Evolutionary conservation across 2,888 invertebrate genomes (phyloP).

Genomic region (Aquatica leii): DNA sequence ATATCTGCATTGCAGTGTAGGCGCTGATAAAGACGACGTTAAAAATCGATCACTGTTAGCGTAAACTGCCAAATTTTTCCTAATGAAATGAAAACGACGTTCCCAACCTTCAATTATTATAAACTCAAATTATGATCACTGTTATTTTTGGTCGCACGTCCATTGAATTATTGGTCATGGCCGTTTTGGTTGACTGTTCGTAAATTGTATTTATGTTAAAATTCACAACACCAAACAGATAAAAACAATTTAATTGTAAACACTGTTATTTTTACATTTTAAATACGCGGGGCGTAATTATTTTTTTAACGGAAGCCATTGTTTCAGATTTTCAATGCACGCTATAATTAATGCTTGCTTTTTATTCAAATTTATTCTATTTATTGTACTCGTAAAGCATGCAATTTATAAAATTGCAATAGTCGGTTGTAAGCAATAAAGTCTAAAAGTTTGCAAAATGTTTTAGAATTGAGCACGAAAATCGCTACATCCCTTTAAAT

Average conservation of each 20-base stretch:
- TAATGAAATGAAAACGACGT: not conserved
- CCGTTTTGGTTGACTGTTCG: slow-evolving; percentile 24
- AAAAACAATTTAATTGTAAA: not conserved
- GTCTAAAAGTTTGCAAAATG: not conserved
- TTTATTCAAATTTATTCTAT: not conserved
- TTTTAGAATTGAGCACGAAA: not conserved
- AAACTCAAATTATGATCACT: slow-evolving; percentile 30
- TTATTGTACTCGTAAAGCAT: not conserved
- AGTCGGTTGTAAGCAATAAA: no score
- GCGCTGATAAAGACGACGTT: slow-evolving; percentile 8
- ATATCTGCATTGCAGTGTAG: slow-evolving; percentile 25
- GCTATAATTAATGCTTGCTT: not conserved
- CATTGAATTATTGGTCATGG: slow-evolving; percentile 35
- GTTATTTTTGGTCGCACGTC: slow-evolving; percentile 31
- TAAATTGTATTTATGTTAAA: slow-evolving; percentile 26
- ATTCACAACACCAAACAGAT: slow-evolving; percentile 17
- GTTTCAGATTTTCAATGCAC: not conserved
- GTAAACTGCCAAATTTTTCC: not conserved
- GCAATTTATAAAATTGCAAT: not conserved
- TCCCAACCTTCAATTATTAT: slow-evolving; percentile 11
- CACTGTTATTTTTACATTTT: no score
- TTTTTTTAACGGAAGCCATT: slow-evolving; percentile 1
- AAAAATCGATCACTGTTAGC: slow-evolving; percentile 20
- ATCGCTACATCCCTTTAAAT: not conserved
- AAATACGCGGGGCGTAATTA: no score